Conservation (phyloP, 2,797 vertebrate genomes). For the Aldrovandia affinis region DNA sequence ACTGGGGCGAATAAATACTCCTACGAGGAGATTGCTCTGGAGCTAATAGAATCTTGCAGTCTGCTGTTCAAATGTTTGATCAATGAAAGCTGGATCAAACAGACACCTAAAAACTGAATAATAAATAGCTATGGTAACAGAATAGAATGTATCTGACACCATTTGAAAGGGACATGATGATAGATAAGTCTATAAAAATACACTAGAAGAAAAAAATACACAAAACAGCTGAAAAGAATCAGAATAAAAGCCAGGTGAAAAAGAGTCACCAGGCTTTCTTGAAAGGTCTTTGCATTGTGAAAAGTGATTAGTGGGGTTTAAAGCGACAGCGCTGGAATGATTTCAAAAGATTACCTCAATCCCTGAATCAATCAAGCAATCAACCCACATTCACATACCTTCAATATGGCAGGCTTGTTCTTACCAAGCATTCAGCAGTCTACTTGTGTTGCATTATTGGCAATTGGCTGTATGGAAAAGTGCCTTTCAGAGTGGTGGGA, state of each 20-base stretch:
- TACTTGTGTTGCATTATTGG: background rate
- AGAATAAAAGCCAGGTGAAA: background rate
- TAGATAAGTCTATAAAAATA: background rate
- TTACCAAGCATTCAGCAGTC: background rate
- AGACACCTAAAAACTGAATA: background rate
- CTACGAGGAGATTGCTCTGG: background rate
- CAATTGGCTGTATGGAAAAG: background rate
- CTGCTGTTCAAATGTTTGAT: too few species aligned
- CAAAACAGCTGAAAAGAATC: background rate
- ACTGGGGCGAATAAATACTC: conserved; percentile 7
- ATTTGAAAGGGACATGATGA: background rate
- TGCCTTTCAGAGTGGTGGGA: background rate
- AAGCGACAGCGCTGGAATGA: background rate
- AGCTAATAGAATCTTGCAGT: background rate
- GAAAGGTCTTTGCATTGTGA: background rate
- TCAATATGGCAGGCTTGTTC: background rate
- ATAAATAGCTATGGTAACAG: background rate
- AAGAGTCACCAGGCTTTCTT: background rate
- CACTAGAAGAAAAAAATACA: background rate
- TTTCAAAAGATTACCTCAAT: background rate
- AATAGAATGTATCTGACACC: background rate
- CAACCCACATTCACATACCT: background rate
- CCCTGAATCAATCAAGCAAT: background rate
- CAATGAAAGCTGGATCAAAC: background rate
- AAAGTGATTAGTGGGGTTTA: background rate